Base-by-base conservation (phyloP, 2,888 invertebrate species). In the Petrolisthes manimaculis region DNA sequence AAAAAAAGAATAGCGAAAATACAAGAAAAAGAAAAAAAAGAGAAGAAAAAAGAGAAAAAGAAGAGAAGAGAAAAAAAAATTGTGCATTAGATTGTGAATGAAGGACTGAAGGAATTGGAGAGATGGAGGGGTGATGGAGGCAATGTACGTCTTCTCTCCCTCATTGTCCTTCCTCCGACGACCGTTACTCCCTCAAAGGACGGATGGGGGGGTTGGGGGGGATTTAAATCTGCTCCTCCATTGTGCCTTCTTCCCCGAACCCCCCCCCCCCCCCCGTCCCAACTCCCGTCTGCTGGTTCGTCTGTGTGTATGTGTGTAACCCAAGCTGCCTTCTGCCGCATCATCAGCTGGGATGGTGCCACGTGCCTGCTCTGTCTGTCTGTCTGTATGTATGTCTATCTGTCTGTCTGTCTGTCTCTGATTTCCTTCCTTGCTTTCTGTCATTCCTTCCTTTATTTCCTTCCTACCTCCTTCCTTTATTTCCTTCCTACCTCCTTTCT, bases 191-290 rank as follows among this genome's bases (percentile, higher is more conserved):
- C 54, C 54, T 54, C 78, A 78, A 78, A 54, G n/a, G 54, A 5
- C 78, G 37, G n/a, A 37, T 37, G 37, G 37, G 37, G 37, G 75
- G 37, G 51, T 9, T 4, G 78, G 6, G 78, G 37, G 78, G 78
- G 78, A 71, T 71, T 71, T 71, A 71, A 71, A 71, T 71, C 71
- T 71, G 18, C n/a, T 71, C 71, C 71, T 71, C 71, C n/a, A 71
- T 71, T 71, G 71, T 71, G 71, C 71, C 21, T 71, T 71, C 71
- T n/a, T n/a, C n/a, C 4, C 71, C 71, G n/a, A n/a, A 6, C 18
- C 71, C 37, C 37, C 0, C 37, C 37, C 71, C 37, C 0, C 37
- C 37, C 3, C 21, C 1, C 71, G 5, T n/a, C n/a, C 71, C 71
- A 14, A 37, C 37, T 12, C 18, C 71, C 71, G 71, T 71, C 71